Percentiles rank a stretch among this genome's conserved stretches.
phyloP scores from a whole-genome alignment of 2,888 invertebrate species.

The Aporophyla nigra region DNA sequence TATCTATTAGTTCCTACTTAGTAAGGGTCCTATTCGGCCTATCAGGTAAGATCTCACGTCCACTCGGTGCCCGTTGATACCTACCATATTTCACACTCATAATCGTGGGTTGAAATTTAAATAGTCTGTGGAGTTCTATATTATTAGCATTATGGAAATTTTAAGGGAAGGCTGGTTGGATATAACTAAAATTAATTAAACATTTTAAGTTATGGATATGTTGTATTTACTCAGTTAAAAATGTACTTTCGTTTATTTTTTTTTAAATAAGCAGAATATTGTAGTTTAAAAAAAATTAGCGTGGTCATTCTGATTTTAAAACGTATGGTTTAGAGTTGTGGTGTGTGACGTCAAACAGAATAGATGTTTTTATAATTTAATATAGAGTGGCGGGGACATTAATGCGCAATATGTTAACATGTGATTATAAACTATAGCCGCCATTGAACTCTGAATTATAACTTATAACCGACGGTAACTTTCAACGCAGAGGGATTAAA shows the following conservation, averaged over 20 bases:
- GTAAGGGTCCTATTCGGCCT: slow-evolving; percentile 16
- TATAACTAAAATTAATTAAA: slow-evolving; percentile 2
- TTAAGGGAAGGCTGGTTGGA: neutral
- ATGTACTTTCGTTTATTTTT: neutral
- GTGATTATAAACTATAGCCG: too few relatives aligned
- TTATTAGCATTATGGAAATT: slow-evolving; percentile 34
- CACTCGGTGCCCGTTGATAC: slow-evolving; percentile 41
- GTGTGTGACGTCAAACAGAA: too few relatives aligned
- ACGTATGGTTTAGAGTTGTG: neutral
- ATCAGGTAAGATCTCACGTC: slow-evolving; percentile 48
- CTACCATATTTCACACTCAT: slow-evolving; percentile 61
- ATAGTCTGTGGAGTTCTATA: slow-evolving; percentile 46
- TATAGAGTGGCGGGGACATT: too few relatives aligned
- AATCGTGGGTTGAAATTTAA: slow-evolving; percentile 62
- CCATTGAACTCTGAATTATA: too few relatives aligned
- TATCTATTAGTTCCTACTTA: slow-evolving; percentile 26
- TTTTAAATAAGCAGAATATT: neutral
- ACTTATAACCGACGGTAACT: too few relatives aligned
- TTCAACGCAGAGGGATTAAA: too few relatives aligned
- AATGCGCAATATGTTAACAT: too few relatives aligned
- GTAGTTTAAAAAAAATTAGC: neutral
- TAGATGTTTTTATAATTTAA: too few relatives aligned
- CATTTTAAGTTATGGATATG: too few relatives aligned
- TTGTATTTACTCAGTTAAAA: neutral
- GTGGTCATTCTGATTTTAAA: neutral